phyloP scores from a whole-genome alignment of 2,797 vertebrate species.

The Pseudochirops cupreus region DNA sequence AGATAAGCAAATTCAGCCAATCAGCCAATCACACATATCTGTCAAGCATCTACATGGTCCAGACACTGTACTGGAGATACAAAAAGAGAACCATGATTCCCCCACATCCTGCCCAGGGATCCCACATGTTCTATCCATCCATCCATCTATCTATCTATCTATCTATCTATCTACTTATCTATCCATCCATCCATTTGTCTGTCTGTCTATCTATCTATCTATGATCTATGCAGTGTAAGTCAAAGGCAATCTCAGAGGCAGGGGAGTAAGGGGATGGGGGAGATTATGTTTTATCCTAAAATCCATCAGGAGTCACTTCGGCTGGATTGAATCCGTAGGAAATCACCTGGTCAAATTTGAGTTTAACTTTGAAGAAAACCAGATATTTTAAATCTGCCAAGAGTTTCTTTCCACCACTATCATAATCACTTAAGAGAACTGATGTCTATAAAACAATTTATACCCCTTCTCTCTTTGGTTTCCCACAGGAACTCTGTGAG shows the following conservation, averaged over 20 bases:
- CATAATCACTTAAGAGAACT: neutral
- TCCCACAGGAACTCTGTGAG: neutral
- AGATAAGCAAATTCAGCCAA: neutral
- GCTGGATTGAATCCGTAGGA: neutral
- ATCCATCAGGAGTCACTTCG: neutral
- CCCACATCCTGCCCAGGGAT: no score
- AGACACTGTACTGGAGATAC: neutral
- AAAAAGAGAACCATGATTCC: neutral
- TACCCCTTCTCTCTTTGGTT: neutral
- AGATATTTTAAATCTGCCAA: neutral
- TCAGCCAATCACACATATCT: neutral
- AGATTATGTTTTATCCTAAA: neutral
- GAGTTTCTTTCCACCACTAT: neutral
- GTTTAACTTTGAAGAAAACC: neutral
- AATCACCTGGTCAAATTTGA: neutral
- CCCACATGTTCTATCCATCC: no score
- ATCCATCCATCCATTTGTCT: no score
- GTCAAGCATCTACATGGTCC: neutral
- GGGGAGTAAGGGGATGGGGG: neutral
- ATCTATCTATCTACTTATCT: no score
- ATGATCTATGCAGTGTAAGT: neutral
- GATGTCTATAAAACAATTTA: neutral
- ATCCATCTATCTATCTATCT: no score
- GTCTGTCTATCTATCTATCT: no score
- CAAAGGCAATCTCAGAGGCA: neutral